Evolutionary conservation across 1,140 invertebrate species (phyloP), one percentile per base, ranked within the genome.

Genomic region (Hyles euphorbiae): DNA sequence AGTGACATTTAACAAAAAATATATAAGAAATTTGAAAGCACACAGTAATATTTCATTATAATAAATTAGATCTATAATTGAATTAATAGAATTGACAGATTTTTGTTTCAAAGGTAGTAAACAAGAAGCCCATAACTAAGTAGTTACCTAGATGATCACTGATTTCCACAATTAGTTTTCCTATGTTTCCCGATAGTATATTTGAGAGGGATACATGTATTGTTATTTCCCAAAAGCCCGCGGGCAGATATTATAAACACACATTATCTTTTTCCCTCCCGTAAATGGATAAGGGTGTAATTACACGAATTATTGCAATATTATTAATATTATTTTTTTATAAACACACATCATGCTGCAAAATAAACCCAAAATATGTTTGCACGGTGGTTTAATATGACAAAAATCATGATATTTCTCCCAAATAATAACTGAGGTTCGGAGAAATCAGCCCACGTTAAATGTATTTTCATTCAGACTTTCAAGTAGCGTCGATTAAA

Each of bases 261-360:
- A 40, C 44, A 62, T 57, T 62, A 51, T 51, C 49, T 51, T 51
- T 51, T 34, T 51, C 49, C 49, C 49, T 51, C 49, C 32, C 32
- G 34, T 51, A 33, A 51, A 51, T 34, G 34, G 49, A 51, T 51
- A 51, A 51, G 49, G 49, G 11, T n/a, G n/a, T n/a, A n/a, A 34
- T 51, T 51, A 51, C 49, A 51, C 49, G 34, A 34, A 51, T 51
- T 10, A 4, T 4, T 36, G n/a, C n/a, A n/a, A n/a, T n/a, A n/a
- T 36, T 36, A 36, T 36, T 3, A 36, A 36, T 36, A 36, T 40
- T 40, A 40, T 40, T 5, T 5, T 40, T 1, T 40, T 0, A 40
- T 5, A 40, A 40, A 40, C 36, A 40, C 4, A 5, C 36, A 5
- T 8, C 4, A 40, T 40, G 36, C 4, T 40, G 36, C 5, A 5